Evolutionary conservation across 2,888 invertebrate genomes (phyloP), one percentile per base, ranked within the genome.

Genomic region (Caenorhabditis uteleia): DNA sequence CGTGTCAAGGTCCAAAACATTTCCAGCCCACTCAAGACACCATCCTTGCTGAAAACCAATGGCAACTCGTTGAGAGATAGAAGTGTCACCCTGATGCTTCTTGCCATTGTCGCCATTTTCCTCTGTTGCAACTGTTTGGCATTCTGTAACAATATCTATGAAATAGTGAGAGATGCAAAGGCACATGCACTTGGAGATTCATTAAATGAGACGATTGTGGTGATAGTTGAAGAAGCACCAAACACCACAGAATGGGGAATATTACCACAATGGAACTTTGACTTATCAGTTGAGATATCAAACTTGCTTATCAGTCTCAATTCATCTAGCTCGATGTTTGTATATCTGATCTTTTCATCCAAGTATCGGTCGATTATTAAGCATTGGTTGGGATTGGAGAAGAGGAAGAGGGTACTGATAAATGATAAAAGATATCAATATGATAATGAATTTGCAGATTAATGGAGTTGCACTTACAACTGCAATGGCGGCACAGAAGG

Each of bases 91-190:
- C 29, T 82, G 39, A 82, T 82, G 82, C 68, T 82, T 20, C 60
- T 82, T 33, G 81, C 80, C 10, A 82, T 82, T 43, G 82, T 82
- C n/a, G 77, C 77, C 23, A 74, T 83, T 39, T 82, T 82, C 46
- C 68, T 82, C 29, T 59, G 73, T 48, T 83, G 82, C 61, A 82
- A 82, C 53, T 77, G 80, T 45, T 66, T 82, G 23, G 82, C 82
- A 12, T 83, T 82, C 65, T 75, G 80, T 53, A 83, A 83, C 60
- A 77, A 77, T 57, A 77, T 81, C 21, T 70, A 82, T 45, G 81
- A 81, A 45, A 76, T 74, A 53, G 64, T 79, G 26, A 61, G 60
- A 12, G 51, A 47, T 33, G 70, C 61, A 5, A 58, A 55, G 16
- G 48, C 42, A 40, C 55, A 55, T 38, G 58, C 43, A 33, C 20